Evolutionary conservation across 1,140 invertebrate species (phyloP), one percentile per base, ranked within the genome.

Genomic region (Hydropsyche tenuis): DNA sequence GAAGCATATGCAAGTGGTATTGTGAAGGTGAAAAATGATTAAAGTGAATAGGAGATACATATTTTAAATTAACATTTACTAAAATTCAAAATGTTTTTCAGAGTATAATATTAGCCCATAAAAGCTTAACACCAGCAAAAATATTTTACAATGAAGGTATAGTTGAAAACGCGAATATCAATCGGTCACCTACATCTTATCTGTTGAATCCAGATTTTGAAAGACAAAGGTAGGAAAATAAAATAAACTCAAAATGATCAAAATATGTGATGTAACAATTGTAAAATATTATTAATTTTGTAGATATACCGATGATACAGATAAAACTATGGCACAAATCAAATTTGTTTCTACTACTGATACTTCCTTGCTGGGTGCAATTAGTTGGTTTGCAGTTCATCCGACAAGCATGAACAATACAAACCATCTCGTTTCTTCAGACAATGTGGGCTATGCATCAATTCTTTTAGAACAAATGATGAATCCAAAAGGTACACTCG

Each of bases 351-450:
- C 84, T 0, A 83, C 86, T 0, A 82, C 86, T 42, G 82, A 89
- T 72, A 85, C 89, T 66, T 83, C 88, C 20, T 85, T 90, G 1
- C 64, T 93, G 14, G 94, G 94, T 0, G 90, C 89, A 1, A 90
- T 96, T 73, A 96, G 94, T 81, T 98, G 96, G 96, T 97, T 94
- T 81, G 92, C 96, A 0, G 95, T 98, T 1, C 96, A 98, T 81
- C 91, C 93, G 0, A 96, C 94, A 2, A 96, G 94, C 56, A 97
- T 98, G 95, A 98, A 98, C 82, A 97, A 97, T 78, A 96, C 95
- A 9, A 98, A 98, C 81, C 86, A 83, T 22, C 86, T 97, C 14
- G 87, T 98, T 3, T 95, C 93, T 1, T 93, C 94, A 7, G 96
- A 98, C 82, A 98, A 98, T 81, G 93, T 98, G 48, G 96, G 96